Evolutionary conservation across 2,797 vertebrate genomes (phyloP).

Genomic region (Euthynnus affinis): DNA sequence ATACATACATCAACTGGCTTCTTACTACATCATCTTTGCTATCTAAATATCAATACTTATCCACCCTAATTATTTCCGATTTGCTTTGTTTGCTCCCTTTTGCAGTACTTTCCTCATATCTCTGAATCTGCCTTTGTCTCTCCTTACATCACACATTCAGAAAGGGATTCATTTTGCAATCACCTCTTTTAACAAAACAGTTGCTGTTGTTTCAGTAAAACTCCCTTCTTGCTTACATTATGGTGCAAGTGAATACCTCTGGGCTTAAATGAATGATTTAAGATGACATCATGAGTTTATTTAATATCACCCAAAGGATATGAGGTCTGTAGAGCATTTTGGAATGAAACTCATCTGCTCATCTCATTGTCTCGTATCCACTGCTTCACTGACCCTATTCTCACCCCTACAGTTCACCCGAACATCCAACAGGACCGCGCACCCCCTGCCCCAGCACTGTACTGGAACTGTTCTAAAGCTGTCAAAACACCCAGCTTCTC

Average conservation of each 20-base stretch:
- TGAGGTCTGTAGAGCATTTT: slow-evolving; percentile 31
- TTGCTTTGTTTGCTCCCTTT: background rate
- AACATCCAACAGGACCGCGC: slow-evolving; percentile 67
- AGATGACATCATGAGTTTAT: slow-evolving; percentile 35
- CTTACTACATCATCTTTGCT: too few species aligned
- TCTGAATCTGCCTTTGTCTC: background rate
- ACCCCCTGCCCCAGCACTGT: slow-evolving; percentile 69
- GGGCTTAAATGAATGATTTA: slow-evolving; percentile 18
- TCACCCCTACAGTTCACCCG: slow-evolving; percentile 60
- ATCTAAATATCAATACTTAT: too few species aligned
- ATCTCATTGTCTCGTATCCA: slow-evolving; percentile 51
- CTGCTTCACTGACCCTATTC: slow-evolving; percentile 62
- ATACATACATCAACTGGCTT: background rate
- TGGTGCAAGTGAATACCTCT: background rate
- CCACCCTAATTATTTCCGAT: background rate
- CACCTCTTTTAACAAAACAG: slow-evolving; percentile 3
- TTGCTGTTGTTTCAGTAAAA: slow-evolving; percentile 2
- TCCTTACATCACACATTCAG: background rate
- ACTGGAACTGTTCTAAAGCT: slow-evolving; percentile 81
- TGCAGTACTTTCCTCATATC: background rate
- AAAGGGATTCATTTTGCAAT: slow-evolving; percentile 1
- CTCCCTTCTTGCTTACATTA: slow-evolving; percentile 21
- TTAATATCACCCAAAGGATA: slow-evolving; percentile 35
- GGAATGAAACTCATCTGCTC: slow-evolving; percentile 37
- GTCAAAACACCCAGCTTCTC: slow-evolving; percentile 85